A percentile compares a stretch with the other conserved stretches of the same genome.
These are phyloP conservation scores for Panthera tigris DNA, from an alignment of 2,113 vertebrate genomes.

Conservation along the genomic window DNA sequence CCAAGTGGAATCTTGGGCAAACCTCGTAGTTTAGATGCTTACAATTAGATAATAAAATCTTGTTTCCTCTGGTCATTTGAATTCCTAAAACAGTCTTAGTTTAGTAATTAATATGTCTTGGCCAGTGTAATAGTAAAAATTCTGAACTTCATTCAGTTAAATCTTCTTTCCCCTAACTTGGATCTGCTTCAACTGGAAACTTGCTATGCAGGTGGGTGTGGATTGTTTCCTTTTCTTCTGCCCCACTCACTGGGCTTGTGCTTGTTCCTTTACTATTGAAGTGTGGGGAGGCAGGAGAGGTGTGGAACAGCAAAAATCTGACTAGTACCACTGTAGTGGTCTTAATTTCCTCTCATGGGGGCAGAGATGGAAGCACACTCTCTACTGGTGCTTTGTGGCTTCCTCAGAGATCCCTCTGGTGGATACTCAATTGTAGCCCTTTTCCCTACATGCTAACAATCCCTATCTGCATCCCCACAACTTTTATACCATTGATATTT, in stretches of 20 bases:
- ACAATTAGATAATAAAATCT: slow-evolving; percentile 51
- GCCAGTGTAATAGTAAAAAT: slow-evolving; percentile 27
- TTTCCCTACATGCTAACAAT: background rate
- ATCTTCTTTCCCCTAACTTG: background rate
- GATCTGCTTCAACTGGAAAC: slow-evolving; percentile 24
- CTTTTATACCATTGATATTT: background rate
- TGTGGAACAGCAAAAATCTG: background rate
- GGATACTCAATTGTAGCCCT: background rate
- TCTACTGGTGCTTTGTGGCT: background rate
- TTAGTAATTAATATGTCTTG: slow-evolving; percentile 14
- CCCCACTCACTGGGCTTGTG: slow-evolving; percentile 4
- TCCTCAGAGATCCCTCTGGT: background rate
- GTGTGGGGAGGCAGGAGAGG: background rate
- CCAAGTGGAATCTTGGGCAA: background rate
- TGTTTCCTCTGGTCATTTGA: background rate
- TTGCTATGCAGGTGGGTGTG: background rate
- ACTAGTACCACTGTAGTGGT: background rate
- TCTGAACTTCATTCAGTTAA: slow-evolving; percentile 45
- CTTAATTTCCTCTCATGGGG: background rate
- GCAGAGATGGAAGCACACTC: background rate
- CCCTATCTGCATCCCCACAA: background rate
- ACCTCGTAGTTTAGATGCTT: background rate
- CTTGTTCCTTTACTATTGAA: background rate
- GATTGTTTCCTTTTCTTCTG: slow-evolving; percentile 9
- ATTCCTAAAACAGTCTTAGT: slow-evolving; percentile 20